These are phyloP conservation scores for Axea sp. DNA, from an alignment of 2,888 invertebrate species.

Conservation along the genomic window DNA sequence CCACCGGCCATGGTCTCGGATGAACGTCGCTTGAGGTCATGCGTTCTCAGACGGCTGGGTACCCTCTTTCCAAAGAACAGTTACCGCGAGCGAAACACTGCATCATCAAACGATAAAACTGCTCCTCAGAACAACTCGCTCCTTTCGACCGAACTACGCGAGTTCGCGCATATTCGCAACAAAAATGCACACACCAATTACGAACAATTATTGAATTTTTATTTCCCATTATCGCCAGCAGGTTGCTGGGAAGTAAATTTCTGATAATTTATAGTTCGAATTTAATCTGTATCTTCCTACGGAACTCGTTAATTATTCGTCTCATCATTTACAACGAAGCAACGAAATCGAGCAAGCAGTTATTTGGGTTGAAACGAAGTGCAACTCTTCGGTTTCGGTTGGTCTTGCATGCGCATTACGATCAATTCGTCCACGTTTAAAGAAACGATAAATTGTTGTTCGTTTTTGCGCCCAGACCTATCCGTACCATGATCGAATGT, in stretches of 20 bases:
- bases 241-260: slow-evolving; percentile 25
- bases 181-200: too few relatives aligned
- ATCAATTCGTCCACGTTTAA: slow-evolving; percentile 19
- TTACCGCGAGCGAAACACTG: too few relatives aligned
- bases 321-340: slow-evolving; percentile 24
- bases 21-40: too few relatives aligned
- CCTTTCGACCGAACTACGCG: too few relatives aligned
- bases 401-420: slow-evolving; percentile 14
- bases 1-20: too few relatives aligned
- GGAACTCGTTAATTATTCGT: slow-evolving; percentile 38
- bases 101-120: too few relatives aligned
- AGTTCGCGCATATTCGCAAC: too few relatives aligned
- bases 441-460: slow-evolving; percentile 20
- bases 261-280: slow-evolving; percentile 27
- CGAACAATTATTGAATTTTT: too few relatives aligned
- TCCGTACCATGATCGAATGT: background rate
- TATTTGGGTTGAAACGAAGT: slow-evolving; percentile 21
- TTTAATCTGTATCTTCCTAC: slow-evolving; percentile 16
- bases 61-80: too few relatives aligned
- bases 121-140: too few relatives aligned
- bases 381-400: slow-evolving; percentile 4
- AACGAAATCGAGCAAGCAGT: slow-evolving; percentile 44
- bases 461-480: background rate
- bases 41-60: too few relatives aligned
- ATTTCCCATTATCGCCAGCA: too few relatives aligned